Evolutionary conservation across 2,113 vertebrate species (phyloP).

Genomic region (Microtus oregoni): DNA sequence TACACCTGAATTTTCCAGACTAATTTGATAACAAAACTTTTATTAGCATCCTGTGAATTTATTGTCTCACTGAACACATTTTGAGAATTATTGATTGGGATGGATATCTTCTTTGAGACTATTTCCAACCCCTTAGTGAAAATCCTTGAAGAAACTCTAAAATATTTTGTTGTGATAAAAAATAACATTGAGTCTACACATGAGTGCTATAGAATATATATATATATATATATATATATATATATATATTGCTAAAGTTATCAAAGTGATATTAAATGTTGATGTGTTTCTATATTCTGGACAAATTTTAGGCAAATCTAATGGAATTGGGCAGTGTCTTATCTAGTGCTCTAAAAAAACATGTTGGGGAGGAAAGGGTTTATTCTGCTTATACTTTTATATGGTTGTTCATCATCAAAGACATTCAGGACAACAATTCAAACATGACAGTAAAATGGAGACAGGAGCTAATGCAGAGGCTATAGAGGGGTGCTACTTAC

Average conservation of each 20-base stretch:
- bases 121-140: neutral
- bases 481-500: neutral
- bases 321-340: neutral
- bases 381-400: neutral
- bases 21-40: slow-evolving; percentile 32
- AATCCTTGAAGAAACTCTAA: slow-evolving; percentile 36
- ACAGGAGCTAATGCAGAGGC: neutral
- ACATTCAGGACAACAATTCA: neutral
- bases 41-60: neutral
- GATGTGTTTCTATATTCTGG: neutral
- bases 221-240: too few species aligned
- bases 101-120: neutral
- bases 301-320: neutral
- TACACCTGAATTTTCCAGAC: neutral
- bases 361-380: neutral
- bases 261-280: neutral
- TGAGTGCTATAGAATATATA: neutral
- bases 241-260: neutral
- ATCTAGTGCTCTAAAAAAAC: neutral
- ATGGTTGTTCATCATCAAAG: neutral
- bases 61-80: neutral
- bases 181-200: neutral
- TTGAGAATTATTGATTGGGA: neutral
- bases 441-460: neutral
- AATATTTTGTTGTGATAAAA: neutral